Evolutionary conservation across 2,113 vertebrate genomes (phyloP).

Genomic region (Heterotilapia buettikoferi): DNA sequence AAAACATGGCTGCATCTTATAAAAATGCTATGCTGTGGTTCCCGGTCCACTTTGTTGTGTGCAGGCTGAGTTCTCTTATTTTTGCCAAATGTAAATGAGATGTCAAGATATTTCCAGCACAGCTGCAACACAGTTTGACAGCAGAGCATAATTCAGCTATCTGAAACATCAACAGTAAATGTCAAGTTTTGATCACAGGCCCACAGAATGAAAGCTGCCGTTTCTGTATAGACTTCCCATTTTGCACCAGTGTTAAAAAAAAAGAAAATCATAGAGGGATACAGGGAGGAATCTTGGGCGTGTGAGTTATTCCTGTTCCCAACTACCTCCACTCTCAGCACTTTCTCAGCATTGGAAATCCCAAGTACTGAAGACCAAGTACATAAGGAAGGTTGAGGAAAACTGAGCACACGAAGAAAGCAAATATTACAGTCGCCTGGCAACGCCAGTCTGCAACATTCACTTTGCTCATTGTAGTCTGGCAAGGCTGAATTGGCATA

Average conservation of each 20-base stretch:
- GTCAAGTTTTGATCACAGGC: neutral
- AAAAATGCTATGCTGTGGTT: neutral
- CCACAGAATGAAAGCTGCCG: neutral
- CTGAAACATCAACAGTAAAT: neutral
- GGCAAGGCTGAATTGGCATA: constrained; percentile 16
- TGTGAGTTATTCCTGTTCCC: neutral
- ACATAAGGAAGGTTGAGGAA: neutral
- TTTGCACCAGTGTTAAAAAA: neutral
- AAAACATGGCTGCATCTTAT: neutral
- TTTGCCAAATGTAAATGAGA: constrained; percentile 9
- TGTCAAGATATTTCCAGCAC: neutral
- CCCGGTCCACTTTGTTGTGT: neutral
- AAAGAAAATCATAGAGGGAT: neutral
- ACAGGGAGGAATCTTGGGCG: neutral
- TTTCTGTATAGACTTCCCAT: neutral
- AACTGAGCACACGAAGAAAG: neutral
- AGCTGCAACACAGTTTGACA: neutral
- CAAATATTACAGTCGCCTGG: constrained; percentile 20
- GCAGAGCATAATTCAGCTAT: neutral
- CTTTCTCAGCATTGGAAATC: neutral
- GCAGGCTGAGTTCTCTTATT: neutral
- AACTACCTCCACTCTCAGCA: neutral
- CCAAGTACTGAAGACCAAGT: neutral
- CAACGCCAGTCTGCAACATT: constrained; percentile 1
- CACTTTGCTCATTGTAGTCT: constrained; percentile 6